These are phyloP conservation scores for Piprites chloris DNA, from an alignment of 2,113 vertebrate species.

Conservation along the genomic window DNA sequence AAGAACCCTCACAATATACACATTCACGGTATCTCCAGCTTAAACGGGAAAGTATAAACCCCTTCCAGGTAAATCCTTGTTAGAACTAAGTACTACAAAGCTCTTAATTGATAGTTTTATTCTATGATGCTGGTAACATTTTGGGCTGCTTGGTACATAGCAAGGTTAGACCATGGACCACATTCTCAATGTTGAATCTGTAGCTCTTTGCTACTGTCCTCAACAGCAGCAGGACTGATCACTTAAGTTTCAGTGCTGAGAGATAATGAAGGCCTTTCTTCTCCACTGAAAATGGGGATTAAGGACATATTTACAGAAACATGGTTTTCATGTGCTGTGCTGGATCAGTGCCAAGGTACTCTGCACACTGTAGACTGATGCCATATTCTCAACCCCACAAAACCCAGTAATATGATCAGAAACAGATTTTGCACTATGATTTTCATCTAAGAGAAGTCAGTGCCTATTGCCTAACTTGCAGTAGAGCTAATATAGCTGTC, in stretches of 20 bases:
- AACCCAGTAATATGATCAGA: neutral
- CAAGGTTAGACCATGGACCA: neutral
- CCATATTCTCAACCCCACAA: neutral
- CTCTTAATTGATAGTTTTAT: neutral
- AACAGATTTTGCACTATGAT: slow-evolving; percentile 3
- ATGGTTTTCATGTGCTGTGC: neutral
- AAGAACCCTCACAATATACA: neutral
- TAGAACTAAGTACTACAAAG: neutral
- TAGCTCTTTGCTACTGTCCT: neutral
- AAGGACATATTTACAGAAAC: neutral
- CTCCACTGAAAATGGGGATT: neutral
- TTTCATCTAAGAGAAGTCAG: neutral
- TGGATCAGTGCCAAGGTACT: neutral
- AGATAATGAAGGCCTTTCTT: neutral
- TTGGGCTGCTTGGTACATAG: neutral
- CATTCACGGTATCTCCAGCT: neutral
- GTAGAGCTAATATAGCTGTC: neutral
- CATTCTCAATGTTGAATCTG: neutral
- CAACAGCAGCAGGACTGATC: neutral
- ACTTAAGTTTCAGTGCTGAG: neutral
- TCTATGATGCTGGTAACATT: neutral
- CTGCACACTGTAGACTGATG: neutral
- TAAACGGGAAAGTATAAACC: neutral
- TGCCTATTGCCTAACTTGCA: neutral
- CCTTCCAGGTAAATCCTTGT: neutral